A percentile compares a stretch with the other conserved stretches of the same genome.
These are phyloP conservation scores for Seriola quinqueradiata DNA, from an alignment of 2,113 vertebrate species.

Conservation along the genomic window DNA sequence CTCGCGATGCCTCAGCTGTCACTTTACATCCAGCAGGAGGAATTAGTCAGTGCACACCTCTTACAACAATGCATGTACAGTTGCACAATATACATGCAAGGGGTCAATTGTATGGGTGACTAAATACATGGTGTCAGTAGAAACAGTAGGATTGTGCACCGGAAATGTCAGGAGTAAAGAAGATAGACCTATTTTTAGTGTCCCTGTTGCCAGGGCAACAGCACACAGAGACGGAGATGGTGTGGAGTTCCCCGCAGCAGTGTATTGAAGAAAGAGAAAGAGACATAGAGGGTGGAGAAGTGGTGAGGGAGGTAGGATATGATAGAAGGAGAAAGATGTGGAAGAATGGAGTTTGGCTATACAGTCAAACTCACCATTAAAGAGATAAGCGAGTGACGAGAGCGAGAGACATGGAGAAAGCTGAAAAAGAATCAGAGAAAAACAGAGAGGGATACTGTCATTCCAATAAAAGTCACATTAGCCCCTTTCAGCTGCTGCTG, in stretches of 20 bases:
- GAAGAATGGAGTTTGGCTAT: constrained; percentile 44
- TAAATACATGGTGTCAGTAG: constrained; percentile 80
- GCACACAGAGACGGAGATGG: constrained; percentile 83
- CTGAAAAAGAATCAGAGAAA: neutral
- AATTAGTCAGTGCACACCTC: constrained; percentile 4
- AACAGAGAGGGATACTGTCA: constrained; percentile 21
- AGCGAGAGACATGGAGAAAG: neutral
- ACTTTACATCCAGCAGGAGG: constrained; percentile 17
- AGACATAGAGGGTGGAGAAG: constrained; percentile 69
- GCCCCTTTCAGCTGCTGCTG: constrained; percentile 46
- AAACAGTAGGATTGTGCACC: constrained; percentile 83
- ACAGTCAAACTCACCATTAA: constrained; percentile 37
- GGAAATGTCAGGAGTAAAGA: constrained; percentile 87
- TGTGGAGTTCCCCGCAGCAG: constrained; percentile 85
- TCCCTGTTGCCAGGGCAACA: constrained; percentile 87
- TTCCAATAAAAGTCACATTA: constrained; percentile 30
- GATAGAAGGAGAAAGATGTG: constrained; percentile 27
- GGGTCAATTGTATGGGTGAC: constrained; percentile 73
- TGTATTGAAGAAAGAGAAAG: constrained; percentile 76
- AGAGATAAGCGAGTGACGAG: constrained; percentile 14
- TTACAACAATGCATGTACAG: constrained; percentile 1
- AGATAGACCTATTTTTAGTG: constrained; percentile 89
- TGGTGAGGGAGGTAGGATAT: constrained; percentile 5
- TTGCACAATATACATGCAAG: constrained; percentile 25
- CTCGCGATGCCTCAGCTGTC: neutral